Conservation (phyloP, 2,888 invertebrate genomes). For the Hypomecis punctinalis region DNA sequence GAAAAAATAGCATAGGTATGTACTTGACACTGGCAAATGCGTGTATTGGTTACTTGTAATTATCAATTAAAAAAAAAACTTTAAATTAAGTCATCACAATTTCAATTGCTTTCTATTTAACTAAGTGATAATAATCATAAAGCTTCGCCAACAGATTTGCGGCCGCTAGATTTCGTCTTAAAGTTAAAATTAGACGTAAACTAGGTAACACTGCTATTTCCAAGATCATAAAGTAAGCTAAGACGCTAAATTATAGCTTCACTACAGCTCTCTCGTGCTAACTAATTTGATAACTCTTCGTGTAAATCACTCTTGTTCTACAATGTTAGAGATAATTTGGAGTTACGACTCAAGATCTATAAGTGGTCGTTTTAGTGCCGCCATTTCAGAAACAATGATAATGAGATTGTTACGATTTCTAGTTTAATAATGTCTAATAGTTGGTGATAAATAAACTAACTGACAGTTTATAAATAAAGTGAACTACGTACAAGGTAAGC, state of each 20-base stretch:
- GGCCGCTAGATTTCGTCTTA: background rate
- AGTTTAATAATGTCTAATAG: background rate
- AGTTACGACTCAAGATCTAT: constrained; percentile 32
- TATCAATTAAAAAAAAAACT: too few species aligned
- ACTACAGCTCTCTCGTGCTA: constrained; percentile 14
- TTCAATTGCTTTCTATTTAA: too few species aligned
- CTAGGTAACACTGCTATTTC: constrained; percentile 21
- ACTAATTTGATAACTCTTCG: constrained; percentile 27
- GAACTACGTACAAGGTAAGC: too few species aligned
- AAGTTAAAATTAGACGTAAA: constrained; percentile 17
- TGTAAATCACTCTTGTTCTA: constrained; percentile 28
- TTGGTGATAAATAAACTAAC: too few species aligned
- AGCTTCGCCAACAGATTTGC: background rate
- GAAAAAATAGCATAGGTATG: too few species aligned
- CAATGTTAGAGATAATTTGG: constrained; percentile 36
- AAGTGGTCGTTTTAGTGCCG: constrained; percentile 38
- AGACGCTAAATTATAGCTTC: constrained; percentile 19
- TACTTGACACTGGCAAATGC: too few species aligned
- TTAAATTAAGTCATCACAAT: too few species aligned
- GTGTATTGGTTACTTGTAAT: too few species aligned
- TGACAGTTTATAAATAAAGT: too few species aligned
- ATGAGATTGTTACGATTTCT: background rate
- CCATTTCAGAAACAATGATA: background rate
- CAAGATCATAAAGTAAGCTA: constrained; percentile 19
- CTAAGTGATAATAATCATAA: too few species aligned